phyloP scores from a whole-genome alignment of 1,140 invertebrate species.

The Eueides isabella region DNA sequence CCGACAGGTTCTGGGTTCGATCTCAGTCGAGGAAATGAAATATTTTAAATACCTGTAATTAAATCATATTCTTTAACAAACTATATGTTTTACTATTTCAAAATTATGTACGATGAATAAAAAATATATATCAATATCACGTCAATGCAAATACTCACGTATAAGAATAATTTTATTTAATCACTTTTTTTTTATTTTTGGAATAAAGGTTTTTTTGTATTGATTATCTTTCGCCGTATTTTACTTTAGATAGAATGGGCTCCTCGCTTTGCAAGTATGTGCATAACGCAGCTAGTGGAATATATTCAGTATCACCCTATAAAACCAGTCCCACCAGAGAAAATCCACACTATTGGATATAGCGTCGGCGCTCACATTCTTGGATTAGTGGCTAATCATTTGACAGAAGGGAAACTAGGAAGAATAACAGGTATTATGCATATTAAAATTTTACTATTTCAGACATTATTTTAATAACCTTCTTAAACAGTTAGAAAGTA shows the following conservation, averaged over 20 bases:
- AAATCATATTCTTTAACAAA: not conserved
- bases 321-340: conserved; percentile 87
- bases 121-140: not conserved
- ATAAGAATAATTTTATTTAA: not conserved
- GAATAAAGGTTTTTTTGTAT: not conserved
- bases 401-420: conserved; percentile 87
- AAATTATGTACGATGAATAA: not conserved
- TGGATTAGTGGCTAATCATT: conserved; percentile 90
- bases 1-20: no score
- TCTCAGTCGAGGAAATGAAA: no score
- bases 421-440: conserved; percentile 87
- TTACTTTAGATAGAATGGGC: conserved; percentile 89
- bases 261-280: conserved; percentile 90
- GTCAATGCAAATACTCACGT: not conserved
- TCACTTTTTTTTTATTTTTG: not conserved
- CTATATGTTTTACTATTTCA: not conserved
- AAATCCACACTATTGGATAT: conserved; percentile 91
- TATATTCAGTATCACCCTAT: conserved; percentile 89
- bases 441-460: not conserved
- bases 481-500: not conserved
- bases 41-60: no score
- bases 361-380: conserved; percentile 93
- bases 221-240: not conserved
- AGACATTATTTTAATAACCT: not conserved
- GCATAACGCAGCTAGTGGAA: conserved; percentile 90